Conservation (phyloP, 2,797 vertebrate species). For the Sebastes itinus region DNA sequence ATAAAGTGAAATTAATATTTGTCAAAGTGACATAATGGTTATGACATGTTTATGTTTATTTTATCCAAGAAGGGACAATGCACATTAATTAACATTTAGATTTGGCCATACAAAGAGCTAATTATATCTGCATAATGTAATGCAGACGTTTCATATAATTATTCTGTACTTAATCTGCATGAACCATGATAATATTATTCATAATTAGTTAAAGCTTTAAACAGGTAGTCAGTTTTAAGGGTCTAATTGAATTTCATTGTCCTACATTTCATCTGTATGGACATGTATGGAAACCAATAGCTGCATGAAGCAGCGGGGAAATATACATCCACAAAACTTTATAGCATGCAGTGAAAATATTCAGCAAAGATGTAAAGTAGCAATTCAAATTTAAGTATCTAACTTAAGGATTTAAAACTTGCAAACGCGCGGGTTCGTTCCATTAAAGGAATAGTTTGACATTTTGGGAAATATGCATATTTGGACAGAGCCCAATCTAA, state of each 20-base stretch:
- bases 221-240: neutral
- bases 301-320: neutral
- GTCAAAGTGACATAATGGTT: too few relatives aligned
- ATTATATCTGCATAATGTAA: too few relatives aligned
- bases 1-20: too few relatives aligned
- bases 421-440: neutral
- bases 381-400: neutral
- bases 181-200: too few relatives aligned
- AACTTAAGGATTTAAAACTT: neutral
- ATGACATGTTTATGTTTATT: too few relatives aligned
- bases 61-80: too few relatives aligned
- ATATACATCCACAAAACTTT: fast-evolving
- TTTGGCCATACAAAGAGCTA: too few relatives aligned
- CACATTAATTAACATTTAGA: too few relatives aligned
- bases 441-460: neutral
- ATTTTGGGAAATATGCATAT: neutral
- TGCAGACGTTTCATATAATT: fast-evolving
- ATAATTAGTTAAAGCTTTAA: too few relatives aligned
- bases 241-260: neutral
- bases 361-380: neutral
- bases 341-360: neutral
- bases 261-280: neutral
- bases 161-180: neutral
- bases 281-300: neutral
- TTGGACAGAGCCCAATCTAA: too few relatives aligned